Base-by-base conservation (phyloP, 2,797 vertebrate genomes). In the Labroides dimidiatus region DNA sequence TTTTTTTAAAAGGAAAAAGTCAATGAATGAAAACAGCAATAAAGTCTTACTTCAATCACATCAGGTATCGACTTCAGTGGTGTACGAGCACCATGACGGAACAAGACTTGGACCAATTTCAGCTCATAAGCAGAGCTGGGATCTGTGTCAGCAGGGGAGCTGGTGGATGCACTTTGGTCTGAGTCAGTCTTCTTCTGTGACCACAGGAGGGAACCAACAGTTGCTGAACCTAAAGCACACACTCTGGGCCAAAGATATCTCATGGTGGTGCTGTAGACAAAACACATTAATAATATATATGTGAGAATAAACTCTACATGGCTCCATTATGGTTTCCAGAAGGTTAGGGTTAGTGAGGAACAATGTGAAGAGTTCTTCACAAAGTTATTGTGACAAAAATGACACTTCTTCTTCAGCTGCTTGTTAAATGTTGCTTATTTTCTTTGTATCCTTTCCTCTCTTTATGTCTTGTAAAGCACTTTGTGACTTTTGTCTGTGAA, bases 51-150 rank as follows among this genome's bases (percentile, higher is more conserved):
- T 96, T 96, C 95, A 66, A 93, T 78, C 19, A 91, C 59, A 23
- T 89, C 90, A 1, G 96, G 97, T 61, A 98, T 95, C 0, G 94
- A 93, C 78, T 94, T 95, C 3, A 98, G 93, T 0, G 97, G 97
- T 0, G 96, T 98, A 64, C 96, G 94, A 0, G 97, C 97, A 1
- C 97, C 97, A n/a, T 97, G 97, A 56, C 96, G 93, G 75, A 96
- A 99, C 49, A 97, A 81, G 9, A 97, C 95, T 82, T 96, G 96
- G 61, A 97, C 95, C 89, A 96, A 87, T 68, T 94, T 94, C 44
- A 98, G 90, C 48, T 96, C 87, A 30, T 96, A 94, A 0, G 69
- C 72, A 37, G 91, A 89, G 24, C 48, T 39, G 47, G 39, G 36
- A 10, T 70, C 57, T 0, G 37, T 21, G 4, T 64, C 54, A 19